These are phyloP conservation scores for Muntiacus muntjak DNA, from an alignment of 2,113 vertebrate genomes.

Conservation along the genomic window DNA sequence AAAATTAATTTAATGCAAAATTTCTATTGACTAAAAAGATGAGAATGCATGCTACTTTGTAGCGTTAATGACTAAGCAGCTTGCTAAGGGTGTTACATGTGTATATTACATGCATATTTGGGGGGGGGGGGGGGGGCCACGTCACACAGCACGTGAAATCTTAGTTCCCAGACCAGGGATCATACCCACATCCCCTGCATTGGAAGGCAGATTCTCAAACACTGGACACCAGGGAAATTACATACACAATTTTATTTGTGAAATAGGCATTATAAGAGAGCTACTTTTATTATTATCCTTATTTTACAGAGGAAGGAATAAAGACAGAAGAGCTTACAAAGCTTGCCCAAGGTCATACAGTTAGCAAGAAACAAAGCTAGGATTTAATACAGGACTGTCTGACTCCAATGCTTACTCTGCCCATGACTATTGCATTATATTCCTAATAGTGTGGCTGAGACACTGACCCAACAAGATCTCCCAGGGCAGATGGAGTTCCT, in stretches of 20 bases:
- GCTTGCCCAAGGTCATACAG: neutral
- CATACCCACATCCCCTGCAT: neutral
- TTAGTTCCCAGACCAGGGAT: neutral
- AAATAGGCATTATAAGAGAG: neutral
- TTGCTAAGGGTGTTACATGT: neutral
- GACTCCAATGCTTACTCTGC: neutral
- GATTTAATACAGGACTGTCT: neutral
- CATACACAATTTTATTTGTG: neutral
- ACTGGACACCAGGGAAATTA: neutral
- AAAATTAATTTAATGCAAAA: slow-evolving; percentile 15
- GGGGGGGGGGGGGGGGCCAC: neutral
- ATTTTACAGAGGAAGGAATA: neutral
- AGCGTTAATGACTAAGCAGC: neutral
- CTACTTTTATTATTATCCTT: neutral
- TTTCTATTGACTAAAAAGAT: neutral
- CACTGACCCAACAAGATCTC: neutral
- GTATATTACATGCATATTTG: neutral
- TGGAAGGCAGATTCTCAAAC: neutral
- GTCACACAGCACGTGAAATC: neutral
- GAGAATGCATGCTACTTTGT: neutral
- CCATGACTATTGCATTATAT: neutral
- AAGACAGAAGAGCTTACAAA: neutral
- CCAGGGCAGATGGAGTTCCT: neutral
- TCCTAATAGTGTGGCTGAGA: neutral
- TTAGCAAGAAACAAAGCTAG: neutral